phyloP scores from a whole-genome alignment of 2,888 invertebrate genomes.

The Eupithecia vulgata region DNA sequence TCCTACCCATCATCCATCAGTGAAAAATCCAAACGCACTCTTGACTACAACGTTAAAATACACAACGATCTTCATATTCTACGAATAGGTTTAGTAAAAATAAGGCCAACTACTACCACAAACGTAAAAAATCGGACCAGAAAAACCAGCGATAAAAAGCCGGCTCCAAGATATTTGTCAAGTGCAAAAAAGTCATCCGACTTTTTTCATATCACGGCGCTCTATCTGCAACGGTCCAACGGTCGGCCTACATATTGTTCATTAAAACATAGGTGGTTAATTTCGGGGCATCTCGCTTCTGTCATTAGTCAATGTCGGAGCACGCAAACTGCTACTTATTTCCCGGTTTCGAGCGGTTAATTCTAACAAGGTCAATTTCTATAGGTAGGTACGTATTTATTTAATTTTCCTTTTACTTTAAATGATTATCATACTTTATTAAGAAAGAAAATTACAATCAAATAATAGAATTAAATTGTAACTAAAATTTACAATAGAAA shows the following conservation, averaged over 20 bases:
- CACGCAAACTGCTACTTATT: slow-evolving; percentile 70
- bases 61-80: not conserved
- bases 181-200: slow-evolving; percentile 31
- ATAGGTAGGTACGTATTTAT: not conserved
- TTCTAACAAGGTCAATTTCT: slow-evolving; percentile 19
- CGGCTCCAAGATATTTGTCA: slow-evolving; percentile 1
- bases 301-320: slow-evolving; percentile 75
- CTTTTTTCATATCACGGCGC: slow-evolving; percentile 46
- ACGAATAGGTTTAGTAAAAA: not conserved
- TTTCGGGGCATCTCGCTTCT: slow-evolving; percentile 66
- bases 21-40: not conserved
- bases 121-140: not conserved
- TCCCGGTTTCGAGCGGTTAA: slow-evolving; percentile 26
- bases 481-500: no score
- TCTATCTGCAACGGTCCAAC: slow-evolving; percentile 53
- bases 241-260: slow-evolving; percentile 70
- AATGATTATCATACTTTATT: no score
- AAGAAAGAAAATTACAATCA: no score
- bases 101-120: not conserved
- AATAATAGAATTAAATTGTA: no score
- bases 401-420: not conserved
- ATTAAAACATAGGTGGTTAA: slow-evolving; percentile 73
- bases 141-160: not conserved
- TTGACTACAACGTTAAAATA: not conserved
- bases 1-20: not conserved